These are phyloP conservation scores for Axis porcinus DNA, from an alignment of 2,113 vertebrate genomes.

Conservation along the genomic window DNA sequence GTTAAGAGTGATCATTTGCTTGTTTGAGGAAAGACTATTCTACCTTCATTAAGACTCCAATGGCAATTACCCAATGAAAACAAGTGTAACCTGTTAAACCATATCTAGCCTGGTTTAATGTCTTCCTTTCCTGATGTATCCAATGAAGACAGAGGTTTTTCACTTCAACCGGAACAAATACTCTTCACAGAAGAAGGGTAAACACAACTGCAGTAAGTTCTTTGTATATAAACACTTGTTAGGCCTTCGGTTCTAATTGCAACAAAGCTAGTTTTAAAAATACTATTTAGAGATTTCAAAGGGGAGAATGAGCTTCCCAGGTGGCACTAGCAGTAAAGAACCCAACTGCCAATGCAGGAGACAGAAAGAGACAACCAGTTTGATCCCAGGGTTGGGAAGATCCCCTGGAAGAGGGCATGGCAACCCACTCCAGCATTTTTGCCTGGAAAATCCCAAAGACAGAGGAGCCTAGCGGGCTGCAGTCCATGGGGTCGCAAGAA, in stretches of 20 bases:
- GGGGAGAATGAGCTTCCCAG: neutral
- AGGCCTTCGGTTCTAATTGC: neutral
- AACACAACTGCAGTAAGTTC: neutral
- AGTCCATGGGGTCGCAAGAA: neutral
- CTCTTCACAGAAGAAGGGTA: neutral
- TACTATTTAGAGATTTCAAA: neutral
- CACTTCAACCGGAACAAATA: neutral
- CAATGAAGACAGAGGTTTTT: neutral
- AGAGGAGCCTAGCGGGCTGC: neutral
- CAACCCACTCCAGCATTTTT: neutral
- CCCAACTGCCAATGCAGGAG: neutral
- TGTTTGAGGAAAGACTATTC: slow-evolving; percentile 3
- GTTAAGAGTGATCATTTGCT: neutral
- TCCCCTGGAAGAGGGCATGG: neutral
- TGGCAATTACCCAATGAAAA: slow-evolving; percentile 40
- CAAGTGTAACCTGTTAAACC: neutral
- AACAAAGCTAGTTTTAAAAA: neutral
- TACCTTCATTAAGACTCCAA: slow-evolving; percentile 23
- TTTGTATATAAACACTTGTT: neutral
- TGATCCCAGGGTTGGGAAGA: neutral
- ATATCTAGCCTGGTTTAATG: neutral
- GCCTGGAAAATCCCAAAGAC: neutral
- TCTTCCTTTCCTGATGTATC: neutral
- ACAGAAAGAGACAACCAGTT: neutral
- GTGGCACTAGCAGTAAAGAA: neutral